A percentile compares a stretch with the other conserved stretches of the same genome.
These are phyloP conservation scores for Brachyhypopomus gauderio DNA, from an alignment of 2,113 vertebrate species.

Conservation along the genomic window DNA sequence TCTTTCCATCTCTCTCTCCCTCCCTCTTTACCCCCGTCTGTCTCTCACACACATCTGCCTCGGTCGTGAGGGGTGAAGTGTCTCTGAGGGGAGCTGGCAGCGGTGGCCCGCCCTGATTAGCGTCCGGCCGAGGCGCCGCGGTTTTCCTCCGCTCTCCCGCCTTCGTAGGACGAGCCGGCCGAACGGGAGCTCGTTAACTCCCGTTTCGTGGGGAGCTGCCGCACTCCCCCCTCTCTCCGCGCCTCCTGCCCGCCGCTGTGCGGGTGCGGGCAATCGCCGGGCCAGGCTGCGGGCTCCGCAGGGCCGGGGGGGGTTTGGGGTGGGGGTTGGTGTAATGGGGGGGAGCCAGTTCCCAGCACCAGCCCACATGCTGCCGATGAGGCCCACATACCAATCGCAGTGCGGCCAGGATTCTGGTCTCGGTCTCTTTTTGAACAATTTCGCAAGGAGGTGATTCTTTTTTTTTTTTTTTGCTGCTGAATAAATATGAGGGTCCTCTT, in stretches of 20 bases:
- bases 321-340: conserved; percentile 3
- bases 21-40: not conserved
- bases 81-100: conserved; percentile 18
- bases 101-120: conserved; percentile 43
- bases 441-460: not conserved
- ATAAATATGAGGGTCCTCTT: conserved; percentile 28
- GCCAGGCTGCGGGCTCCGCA: conserved; percentile 39
- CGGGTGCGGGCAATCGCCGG: not conserved
- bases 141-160: conserved; percentile 2
- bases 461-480: conserved; percentile 9
- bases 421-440: conserved; percentile 10
- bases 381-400: conserved; percentile 41
- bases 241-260: conserved; percentile 5
- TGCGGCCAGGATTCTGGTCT: not conserved
- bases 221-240: not conserved
- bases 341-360: conserved; percentile 7
- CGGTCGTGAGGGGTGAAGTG: conserved; percentile 24
- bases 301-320: conserved; percentile 44
- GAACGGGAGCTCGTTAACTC: conserved; percentile 52
- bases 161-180: conserved; percentile 25
- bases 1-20: conserved; percentile 1
- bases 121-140: conserved; percentile 10
- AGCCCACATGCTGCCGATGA: not conserved
- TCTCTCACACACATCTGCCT: conserved; percentile 28
- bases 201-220: conserved; percentile 12